A percentile compares a stretch with the other conserved stretches of the same genome.
phyloP scores from a whole-genome alignment of 2,113 vertebrate genomes.

The Platysternon megacephalum region DNA sequence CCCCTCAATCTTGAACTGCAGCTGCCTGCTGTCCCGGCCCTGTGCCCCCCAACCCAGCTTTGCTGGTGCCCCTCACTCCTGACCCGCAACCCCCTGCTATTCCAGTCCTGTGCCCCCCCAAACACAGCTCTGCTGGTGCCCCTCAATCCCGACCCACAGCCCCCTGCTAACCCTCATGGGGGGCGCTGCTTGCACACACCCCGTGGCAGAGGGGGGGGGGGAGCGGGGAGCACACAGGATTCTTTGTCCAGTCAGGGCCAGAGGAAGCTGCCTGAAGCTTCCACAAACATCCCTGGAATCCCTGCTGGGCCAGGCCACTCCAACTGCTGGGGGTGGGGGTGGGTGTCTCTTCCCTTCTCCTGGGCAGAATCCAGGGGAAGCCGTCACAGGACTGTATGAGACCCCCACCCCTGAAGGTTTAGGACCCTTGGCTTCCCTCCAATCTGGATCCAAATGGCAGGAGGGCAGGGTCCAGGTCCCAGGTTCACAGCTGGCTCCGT shows the following conservation, averaged over 20 bases:
- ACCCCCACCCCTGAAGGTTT: not conserved
- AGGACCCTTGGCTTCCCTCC: not conserved
- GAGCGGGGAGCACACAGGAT: not conserved
- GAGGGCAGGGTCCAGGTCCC: too few relatives aligned
- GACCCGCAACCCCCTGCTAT: too few relatives aligned
- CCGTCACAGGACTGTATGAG: not conserved
- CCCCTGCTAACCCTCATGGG: not conserved
- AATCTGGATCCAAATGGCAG: not conserved
- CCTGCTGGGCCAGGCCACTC: not conserved
- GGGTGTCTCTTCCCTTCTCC: not conserved
- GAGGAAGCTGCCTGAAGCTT: constrained; percentile 25
- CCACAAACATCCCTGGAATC: constrained; percentile 18
- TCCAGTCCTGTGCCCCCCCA: too few relatives aligned
- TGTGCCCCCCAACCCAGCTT: too few relatives aligned
- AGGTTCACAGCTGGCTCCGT: not conserved
- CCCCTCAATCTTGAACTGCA: not conserved
- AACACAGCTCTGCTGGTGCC: not conserved
- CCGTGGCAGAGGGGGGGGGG: not conserved
- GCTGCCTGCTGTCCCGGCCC: not conserved
- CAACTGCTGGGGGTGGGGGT: not conserved
- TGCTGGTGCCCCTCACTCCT: not conserved
- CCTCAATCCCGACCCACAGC: not conserved
- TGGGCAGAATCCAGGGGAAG: not conserved
- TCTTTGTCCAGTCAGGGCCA: not conserved
- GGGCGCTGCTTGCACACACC: not conserved